Evolutionary conservation across 1,140 invertebrate genomes (phyloP).

Genomic region (Procambarus virginalis): DNA sequence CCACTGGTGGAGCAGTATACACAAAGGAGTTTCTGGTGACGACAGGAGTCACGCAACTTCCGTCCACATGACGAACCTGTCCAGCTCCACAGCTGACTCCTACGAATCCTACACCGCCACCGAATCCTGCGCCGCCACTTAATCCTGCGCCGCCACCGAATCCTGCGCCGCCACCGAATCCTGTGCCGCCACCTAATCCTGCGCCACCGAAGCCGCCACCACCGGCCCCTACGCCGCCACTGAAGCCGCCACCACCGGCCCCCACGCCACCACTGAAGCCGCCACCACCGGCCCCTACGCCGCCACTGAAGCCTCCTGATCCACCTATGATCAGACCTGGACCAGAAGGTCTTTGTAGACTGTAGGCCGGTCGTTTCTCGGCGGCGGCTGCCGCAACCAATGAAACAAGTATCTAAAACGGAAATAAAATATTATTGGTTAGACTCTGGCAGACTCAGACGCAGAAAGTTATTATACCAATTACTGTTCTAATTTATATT

Average conservation of each 20-base stretch:
- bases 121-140: background rate
- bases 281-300: no score
- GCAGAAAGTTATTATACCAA: no score
- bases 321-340: background rate
- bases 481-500: no score
- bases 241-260: background rate
- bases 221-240: background rate
- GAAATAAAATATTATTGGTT: no score
- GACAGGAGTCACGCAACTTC: slow-evolving; percentile 21
- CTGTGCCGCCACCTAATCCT: background rate
- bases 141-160: background rate
- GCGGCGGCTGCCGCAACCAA: no score
- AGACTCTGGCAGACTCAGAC: no score
- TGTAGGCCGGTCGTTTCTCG: background rate
- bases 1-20: background rate
- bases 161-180: background rate
- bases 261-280: background rate
- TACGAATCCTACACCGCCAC: background rate
- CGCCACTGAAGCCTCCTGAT: background rate
- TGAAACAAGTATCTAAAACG: no score
- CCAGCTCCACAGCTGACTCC: background rate
- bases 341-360: background rate
- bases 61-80: slow-evolving; percentile 31
- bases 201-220: background rate
- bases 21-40: slow-evolving; percentile 27